Evolutionary conservation across 2,113 vertebrate genomes (phyloP).

Genomic region (human (Homo sapiens)): DNA sequence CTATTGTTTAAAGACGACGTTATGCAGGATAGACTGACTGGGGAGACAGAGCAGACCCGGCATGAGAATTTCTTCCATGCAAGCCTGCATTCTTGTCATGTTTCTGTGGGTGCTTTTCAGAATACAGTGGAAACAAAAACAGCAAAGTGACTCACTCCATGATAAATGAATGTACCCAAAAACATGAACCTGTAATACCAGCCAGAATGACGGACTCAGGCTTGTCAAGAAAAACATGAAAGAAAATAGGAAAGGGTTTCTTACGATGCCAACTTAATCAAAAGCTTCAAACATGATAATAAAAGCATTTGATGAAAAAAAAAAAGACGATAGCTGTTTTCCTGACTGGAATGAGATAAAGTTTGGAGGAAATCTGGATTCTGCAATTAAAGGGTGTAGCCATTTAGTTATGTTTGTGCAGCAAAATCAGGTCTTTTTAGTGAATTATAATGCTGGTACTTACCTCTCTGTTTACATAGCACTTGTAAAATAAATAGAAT

Average conservation of each 20-base stretch:
- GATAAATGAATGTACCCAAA: constrained; percentile 82
- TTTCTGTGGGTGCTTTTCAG: constrained; percentile 79
- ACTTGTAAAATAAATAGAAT: not conserved
- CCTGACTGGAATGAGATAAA: constrained; percentile 50
- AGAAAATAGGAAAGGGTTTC: constrained; percentile 75
- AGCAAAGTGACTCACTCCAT: constrained; percentile 79
- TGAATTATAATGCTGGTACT: not conserved
- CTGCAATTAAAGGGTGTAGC: not conserved
- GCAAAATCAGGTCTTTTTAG: not conserved
- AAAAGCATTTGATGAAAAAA: constrained; percentile 54
- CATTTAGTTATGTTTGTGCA: not conserved
- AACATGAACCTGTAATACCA: constrained; percentile 78
- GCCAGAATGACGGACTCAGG: constrained; percentile 77
- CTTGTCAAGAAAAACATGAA: constrained; percentile 75
- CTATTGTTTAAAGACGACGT: constrained; percentile 69
- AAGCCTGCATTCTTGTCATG: constrained; percentile 79
- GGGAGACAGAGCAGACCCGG: constrained; percentile 73
- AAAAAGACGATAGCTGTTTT: constrained; percentile 58
- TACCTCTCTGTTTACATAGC: not conserved
- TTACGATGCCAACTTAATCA: constrained; percentile 78
- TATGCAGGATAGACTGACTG: constrained; percentile 54
- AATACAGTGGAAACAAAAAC: constrained; percentile 84
- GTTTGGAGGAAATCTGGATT: not conserved
- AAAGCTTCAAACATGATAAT: constrained; percentile 65
- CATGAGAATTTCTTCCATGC: constrained; percentile 79